Evolutionary conservation across 2,888 invertebrate genomes (phyloP).

Genomic region (Dichetophora obliterata): DNA sequence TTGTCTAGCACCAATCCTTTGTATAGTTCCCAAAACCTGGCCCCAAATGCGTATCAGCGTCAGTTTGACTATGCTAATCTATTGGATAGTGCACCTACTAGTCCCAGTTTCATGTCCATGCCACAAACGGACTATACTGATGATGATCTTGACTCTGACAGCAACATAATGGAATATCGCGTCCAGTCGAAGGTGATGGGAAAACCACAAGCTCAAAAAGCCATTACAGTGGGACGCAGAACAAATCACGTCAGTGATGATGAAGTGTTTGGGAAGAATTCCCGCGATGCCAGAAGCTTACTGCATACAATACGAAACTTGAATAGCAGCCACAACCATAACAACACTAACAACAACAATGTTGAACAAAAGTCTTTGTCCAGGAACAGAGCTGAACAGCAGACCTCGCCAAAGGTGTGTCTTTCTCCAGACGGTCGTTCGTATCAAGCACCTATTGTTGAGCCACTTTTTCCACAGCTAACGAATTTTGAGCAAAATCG

Average conservation of each 20-base stretch:
- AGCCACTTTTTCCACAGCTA: constrained; percentile 64
- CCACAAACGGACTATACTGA: constrained; percentile 53
- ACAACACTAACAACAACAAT: constrained; percentile 46
- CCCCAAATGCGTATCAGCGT: constrained; percentile 37
- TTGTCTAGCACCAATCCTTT: constrained; percentile 64
- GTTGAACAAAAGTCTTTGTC: constrained; percentile 56
- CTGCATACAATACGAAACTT: constrained; percentile 71
- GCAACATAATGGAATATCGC: constrained; percentile 74
- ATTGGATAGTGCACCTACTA: constrained; percentile 53
- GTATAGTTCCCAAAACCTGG: constrained; percentile 49
- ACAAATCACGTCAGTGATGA: constrained; percentile 67
- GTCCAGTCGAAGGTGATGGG: constrained; percentile 83
- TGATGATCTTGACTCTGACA: constrained; percentile 67
- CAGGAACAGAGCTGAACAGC: constrained; percentile 48
- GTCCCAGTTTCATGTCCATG: constrained; percentile 59
- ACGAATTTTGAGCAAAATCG: constrained; percentile 61
- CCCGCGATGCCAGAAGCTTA: constrained; percentile 71
- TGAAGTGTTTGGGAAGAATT: constrained; percentile 70
- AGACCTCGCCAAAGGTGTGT: constrained; percentile 56
- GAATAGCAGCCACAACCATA: constrained; percentile 44
- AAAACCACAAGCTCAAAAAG: constrained; percentile 80
- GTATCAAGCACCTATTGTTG: constrained; percentile 66
- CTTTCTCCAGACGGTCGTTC: constrained; percentile 65
- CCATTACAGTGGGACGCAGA: constrained; percentile 72
- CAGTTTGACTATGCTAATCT: constrained; percentile 58